Evolutionary conservation across 2,113 vertebrate species (phyloP).

Genomic region (Procapra przewalskii): DNA sequence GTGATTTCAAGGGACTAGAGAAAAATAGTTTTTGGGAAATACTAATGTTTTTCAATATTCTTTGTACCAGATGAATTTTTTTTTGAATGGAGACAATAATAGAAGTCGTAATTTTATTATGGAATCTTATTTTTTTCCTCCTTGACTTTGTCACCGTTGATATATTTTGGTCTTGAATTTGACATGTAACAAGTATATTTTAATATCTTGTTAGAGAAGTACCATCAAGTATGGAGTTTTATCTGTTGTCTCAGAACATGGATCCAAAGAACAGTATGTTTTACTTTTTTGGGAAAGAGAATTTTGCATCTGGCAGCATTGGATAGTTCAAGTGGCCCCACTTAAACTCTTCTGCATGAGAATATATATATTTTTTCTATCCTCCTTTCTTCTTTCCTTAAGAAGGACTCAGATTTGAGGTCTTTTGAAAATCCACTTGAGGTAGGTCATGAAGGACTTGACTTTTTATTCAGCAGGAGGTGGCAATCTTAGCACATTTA

Average conservation of each 20-base stretch:
- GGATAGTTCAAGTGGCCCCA: neutral
- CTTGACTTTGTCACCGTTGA: neutral
- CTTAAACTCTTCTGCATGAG: neutral
- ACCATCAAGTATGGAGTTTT: neutral
- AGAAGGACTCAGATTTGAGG: neutral
- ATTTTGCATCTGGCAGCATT: neutral
- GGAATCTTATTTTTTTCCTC: neutral
- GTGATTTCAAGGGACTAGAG: neutral
- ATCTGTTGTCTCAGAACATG: neutral
- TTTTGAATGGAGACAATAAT: neutral
- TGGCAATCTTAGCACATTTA: slow-evolving; percentile 28
- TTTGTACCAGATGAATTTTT: neutral
- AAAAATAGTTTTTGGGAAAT: neutral
- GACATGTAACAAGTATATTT: neutral
- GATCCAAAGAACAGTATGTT: neutral
- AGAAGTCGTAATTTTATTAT: neutral
- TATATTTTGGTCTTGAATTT: slow-evolving; percentile 23
- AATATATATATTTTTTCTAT: neutral
- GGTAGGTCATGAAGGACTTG: neutral
- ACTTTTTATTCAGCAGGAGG: slow-evolving; percentile 34
- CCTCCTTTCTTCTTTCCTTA: neutral
- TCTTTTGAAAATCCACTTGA: neutral
- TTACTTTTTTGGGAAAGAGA: neutral
- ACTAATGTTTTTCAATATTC: neutral
- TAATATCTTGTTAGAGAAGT: neutral